Conservation (phyloP, 1,140 invertebrate genomes). For the Monochamus saltuarius region DNA sequence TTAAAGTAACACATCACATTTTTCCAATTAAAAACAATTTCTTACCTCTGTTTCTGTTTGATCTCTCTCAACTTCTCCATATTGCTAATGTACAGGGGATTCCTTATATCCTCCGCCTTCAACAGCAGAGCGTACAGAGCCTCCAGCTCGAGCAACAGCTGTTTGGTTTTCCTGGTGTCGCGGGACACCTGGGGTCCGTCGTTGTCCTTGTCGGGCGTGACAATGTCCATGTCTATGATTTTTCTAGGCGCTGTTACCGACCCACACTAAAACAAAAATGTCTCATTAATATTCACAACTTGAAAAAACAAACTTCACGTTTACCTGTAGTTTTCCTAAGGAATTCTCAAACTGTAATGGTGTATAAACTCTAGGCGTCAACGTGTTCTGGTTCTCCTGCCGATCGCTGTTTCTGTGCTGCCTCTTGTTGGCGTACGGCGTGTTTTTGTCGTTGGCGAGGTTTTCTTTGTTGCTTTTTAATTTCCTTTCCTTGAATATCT, state of each 20-base stretch:
- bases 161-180: conserved; percentile 68
- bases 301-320: neutral
- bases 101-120: conserved; percentile 73
- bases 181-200: conserved; percentile 52
- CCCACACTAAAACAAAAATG: conserved; percentile 63
- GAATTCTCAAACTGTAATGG: conserved; percentile 91
- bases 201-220: conserved; percentile 59
- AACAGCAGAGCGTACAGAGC: conserved; percentile 68
- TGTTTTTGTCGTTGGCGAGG: conserved; percentile 42
- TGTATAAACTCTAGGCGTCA: conserved; percentile 64
- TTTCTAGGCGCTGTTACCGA: conserved; percentile 92
- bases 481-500: conserved; percentile 64
- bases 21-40: neutral
- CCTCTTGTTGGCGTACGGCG: conserved; percentile 45
- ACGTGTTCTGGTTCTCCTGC: conserved; percentile 54
- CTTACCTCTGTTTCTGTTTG: conserved; percentile 47
- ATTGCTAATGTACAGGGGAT: conserved; percentile 67
- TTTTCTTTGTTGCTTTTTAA: conserved; percentile 57
- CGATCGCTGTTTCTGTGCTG: conserved; percentile 51
- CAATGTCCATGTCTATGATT: conserved; percentile 87
- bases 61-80: conserved; percentile 56
- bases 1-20: neutral
- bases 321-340: conserved; percentile 75
- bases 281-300: neutral
- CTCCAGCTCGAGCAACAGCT: conserved; percentile 80